Percentiles rank a stretch among this genome's conserved stretches.
Conservation (phyloP, 2,113 vertebrate genomes). For the Tragelaphus imberbis region DNA sequence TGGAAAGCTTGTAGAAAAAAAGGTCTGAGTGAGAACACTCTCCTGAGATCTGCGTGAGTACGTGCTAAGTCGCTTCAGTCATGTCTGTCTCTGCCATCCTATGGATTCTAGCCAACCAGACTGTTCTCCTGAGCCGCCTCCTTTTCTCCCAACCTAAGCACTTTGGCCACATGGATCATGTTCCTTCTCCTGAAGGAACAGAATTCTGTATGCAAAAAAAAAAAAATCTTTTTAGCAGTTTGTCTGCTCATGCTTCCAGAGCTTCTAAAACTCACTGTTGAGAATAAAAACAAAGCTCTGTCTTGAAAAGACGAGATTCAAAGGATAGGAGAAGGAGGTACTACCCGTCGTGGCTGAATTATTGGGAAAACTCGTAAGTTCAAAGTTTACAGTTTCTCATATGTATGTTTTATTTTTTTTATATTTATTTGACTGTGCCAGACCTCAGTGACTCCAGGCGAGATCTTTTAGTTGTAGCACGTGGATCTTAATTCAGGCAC, state of each 20-base stretch:
- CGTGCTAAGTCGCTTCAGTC: background rate
- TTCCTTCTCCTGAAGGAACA: background rate
- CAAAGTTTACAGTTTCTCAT: background rate
- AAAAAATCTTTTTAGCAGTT: background rate
- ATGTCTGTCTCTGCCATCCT: background rate
- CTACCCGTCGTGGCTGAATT: accelerated
- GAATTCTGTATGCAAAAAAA: background rate
- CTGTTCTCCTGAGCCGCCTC: background rate
- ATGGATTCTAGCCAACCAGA: background rate
- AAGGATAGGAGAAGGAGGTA: accelerated
- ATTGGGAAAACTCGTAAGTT: background rate
- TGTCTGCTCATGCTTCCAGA: background rate
- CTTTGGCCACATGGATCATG: background rate
- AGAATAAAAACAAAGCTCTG: background rate
- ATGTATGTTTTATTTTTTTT: background rate
- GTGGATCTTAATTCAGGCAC: accelerated
- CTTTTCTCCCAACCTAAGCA: background rate
- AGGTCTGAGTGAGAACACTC: background rate
- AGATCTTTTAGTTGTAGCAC: background rate
- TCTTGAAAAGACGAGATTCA: background rate
- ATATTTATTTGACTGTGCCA: background rate
- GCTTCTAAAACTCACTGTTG: background rate
- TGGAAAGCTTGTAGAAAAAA: background rate
- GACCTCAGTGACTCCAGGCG: background rate
- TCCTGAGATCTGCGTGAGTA: background rate